Conservation (phyloP, 2,888 invertebrate species). For the Exocentrus adspersus region DNA sequence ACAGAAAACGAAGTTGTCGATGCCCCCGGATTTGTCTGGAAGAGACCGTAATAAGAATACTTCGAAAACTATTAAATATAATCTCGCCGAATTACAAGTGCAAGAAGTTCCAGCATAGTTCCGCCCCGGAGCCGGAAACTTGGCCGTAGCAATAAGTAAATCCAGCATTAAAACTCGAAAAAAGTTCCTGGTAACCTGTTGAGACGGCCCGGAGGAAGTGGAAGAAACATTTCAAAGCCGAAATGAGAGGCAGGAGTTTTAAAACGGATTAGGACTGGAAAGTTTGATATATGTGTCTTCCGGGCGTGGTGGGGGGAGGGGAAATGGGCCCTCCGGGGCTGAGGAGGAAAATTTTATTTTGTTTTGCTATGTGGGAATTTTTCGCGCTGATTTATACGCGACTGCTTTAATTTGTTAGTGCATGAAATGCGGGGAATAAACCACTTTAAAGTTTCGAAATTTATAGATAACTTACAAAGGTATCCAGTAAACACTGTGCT, state of each 20-base stretch:
- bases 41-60: slow-evolving; percentile 12
- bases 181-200: slow-evolving; percentile 15
- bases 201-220: not conserved
- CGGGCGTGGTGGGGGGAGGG: not conserved
- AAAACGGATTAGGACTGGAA: slow-evolving; percentile 5
- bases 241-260: slow-evolving; percentile 4
- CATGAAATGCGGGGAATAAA: no score
- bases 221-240: slow-evolving; percentile 2
- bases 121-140: not conserved
- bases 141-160: slow-evolving; percentile 11
- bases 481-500: no score
- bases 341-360: no score
- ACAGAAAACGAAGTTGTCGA: not conserved
- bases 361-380: no score
- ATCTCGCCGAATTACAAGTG: slow-evolving; percentile 10
- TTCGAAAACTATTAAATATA: slow-evolving; percentile 8
- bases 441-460: no score
- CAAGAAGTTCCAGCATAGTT: slow-evolving; percentile 16
- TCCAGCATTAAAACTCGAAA: slow-evolving; percentile 15
- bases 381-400: no score
- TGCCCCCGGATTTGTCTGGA: not conserved
- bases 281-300: slow-evolving; percentile 3
- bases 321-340: not conserved
- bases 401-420: no score
- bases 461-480: no score